Percentiles rank a stretch among this genome's conserved stretches.
phyloP scores from a whole-genome alignment of 2,888 invertebrate genomes.

The Zootermopsis nevadensis region DNA sequence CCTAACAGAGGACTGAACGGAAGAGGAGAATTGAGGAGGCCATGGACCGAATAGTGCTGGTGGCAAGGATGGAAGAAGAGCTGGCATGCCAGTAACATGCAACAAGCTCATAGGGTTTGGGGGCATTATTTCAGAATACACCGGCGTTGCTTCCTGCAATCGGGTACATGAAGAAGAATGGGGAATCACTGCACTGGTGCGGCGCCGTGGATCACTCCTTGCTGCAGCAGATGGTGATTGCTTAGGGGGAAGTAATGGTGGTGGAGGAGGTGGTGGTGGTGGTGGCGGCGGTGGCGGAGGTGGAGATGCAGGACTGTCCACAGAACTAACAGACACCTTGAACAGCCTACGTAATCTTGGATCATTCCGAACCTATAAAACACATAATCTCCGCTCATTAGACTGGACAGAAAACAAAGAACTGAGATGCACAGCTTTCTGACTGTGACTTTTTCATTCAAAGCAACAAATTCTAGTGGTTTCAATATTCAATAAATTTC shows the following conservation, averaged over 20 bases:
- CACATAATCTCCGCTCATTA: neutral
- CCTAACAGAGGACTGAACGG: no score
- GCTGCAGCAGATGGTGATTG: neutral
- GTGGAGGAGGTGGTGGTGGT: slow-evolving; percentile 67
- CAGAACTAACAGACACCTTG: slow-evolving; percentile 64
- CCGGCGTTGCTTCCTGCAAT: neutral
- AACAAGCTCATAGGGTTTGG: slow-evolving; percentile 10
- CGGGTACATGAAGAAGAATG: neutral
- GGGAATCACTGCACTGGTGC: neutral
- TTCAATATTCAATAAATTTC: neutral
- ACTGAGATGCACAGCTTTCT: no score
- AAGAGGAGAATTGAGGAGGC: no score
- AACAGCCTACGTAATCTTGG: slow-evolving; percentile 82
- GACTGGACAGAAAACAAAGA: no score
- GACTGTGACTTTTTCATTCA: no score
- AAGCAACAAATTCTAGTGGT: no score
- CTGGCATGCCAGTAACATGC: neutral
- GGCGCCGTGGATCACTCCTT: slow-evolving; percentile 17
- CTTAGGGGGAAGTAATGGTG: slow-evolving; percentile 54
- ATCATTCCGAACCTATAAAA: slow-evolving; percentile 69
- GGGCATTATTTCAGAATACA: neutral
- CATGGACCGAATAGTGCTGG: slow-evolving; percentile 3
- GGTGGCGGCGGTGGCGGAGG: slow-evolving; percentile 69
- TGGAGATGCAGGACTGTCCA: slow-evolving; percentile 60
- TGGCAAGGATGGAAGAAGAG: slow-evolving; percentile 5